Conservation (phyloP, 2,113 vertebrate genomes). For the Rana temporaria region DNA sequence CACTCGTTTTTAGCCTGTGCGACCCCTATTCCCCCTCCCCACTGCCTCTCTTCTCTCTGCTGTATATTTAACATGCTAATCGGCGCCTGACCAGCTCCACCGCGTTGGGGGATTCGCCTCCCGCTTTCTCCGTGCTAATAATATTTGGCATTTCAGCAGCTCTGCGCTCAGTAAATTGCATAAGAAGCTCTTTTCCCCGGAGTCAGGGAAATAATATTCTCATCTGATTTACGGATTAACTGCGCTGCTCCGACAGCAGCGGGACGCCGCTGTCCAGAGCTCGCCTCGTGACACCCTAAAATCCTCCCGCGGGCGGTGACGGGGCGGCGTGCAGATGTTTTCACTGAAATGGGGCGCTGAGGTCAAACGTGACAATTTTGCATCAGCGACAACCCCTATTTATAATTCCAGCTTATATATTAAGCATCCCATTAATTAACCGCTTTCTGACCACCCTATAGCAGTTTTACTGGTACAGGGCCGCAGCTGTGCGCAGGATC, state of each 20-base stretch:
- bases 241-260: conserved; percentile 6
- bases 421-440: no score
- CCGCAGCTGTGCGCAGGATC: no score
- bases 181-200: conserved; percentile 49
- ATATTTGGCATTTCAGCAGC: conserved; percentile 57
- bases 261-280: not conserved
- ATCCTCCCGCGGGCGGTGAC: no score
- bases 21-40: no score
- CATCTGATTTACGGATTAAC: conserved; percentile 56
- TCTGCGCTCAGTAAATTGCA: conserved; percentile 54
- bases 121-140: conserved; percentile 52
- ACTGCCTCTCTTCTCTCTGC: not conserved
- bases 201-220: conserved; percentile 53
- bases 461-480: no score
- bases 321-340: no score
- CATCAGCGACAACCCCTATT: no score
- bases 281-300: not conserved
- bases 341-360: no score
- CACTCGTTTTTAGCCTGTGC: no score
- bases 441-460: no score
- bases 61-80: conserved; percentile 55
- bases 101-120: conserved; percentile 50
- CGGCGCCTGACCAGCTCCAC: conserved; percentile 44
- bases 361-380: no score
- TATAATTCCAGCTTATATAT: no score